Base-by-base conservation (phyloP, 2,797 vertebrate species). In the Triplophysa yarkandensis region DNA sequence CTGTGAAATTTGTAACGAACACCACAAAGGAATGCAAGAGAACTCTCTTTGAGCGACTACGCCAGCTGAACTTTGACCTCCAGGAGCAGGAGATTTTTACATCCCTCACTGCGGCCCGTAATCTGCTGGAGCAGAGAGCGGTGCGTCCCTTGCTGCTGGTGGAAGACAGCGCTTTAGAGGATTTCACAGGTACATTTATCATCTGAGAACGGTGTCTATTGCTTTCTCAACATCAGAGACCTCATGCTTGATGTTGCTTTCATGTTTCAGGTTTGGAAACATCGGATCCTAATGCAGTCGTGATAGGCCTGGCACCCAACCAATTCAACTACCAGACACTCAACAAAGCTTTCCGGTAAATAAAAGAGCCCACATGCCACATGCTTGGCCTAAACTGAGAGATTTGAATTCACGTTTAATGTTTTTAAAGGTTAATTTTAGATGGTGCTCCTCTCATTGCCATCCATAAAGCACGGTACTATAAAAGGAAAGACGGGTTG, bases 391-490 rank as follows among this genome's bases (percentile, higher is more conserved):
- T 28, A 11, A 9, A 10, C 17, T 60, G 2, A 10, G 23, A 44
- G 43, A 52, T 19, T 57, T 10, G 34, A 34, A 44, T 34, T 6
- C 11, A 10, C 13, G 11, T 34, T 3, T 2, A n/a, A n/a, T n/a
- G n/a, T n/a, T 63, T 44, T 82, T 58, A 39, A 58, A 98, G 96
- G 82, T 83, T 98, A 83, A 83, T 96, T 68, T 84, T 98, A 79
- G 89, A 94, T 0, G 96, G 96, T 0, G 96, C 96, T 0, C 94
- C 95, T 60, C 94, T 99, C 71, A 95, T 99, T 44, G 96, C 97
- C 0, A 93, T 99, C 84, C 97, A 99, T 74, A 99, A 98, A 86
- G 96, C 95, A 61, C 91, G 96, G 0, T 99, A 99, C 83, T 98
- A 95, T 86, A 95, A 95, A 84, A 92, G 89, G 64, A 92, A 92